Conservation (phyloP, 2,113 vertebrate genomes). For the Megaleporinus macrocephalus region DNA sequence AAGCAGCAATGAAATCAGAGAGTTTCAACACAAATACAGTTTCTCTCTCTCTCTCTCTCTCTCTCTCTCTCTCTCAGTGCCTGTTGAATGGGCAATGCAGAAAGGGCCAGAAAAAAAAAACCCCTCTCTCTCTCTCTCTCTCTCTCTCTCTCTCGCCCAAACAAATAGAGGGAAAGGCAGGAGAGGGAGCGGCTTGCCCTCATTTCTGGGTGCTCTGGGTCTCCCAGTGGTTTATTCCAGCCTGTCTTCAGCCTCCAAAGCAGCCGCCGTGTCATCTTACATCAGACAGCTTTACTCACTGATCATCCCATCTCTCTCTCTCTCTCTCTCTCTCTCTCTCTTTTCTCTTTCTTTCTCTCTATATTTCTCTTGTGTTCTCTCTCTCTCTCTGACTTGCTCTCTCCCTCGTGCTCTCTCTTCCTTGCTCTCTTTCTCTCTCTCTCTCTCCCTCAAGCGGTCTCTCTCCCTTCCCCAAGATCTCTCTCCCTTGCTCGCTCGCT, state of each 20-base stretch:
- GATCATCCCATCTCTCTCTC: slow-evolving; percentile 35
- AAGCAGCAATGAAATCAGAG: slow-evolving; percentile 62
- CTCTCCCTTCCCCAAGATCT: no score
- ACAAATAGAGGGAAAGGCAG: slow-evolving; percentile 9
- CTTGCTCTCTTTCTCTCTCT: no score
- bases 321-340: background rate
- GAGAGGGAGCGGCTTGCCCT: background rate
- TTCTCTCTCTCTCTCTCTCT: background rate
- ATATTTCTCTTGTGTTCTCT: background rate
- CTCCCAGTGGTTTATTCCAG: background rate
- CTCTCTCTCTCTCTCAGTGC: slow-evolving; percentile 12
- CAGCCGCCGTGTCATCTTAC: slow-evolving; percentile 21
- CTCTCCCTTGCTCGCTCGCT: no score
- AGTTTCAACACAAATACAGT: slow-evolving; percentile 55
- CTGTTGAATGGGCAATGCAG: background rate
- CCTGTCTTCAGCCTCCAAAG: background rate
- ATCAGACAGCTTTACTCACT: slow-evolving; percentile 29
- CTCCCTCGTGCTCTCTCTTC: background rate
- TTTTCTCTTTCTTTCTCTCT: background rate
- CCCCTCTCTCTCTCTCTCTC: background rate
- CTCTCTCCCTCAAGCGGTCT: no score
- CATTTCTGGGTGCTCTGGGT: background rate
- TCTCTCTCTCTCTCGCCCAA: background rate
- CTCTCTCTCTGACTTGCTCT: no score
- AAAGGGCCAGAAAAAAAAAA: background rate